Base-by-base conservation (phyloP, 2,797 vertebrate species). In the Clarias pachynema region DNA sequence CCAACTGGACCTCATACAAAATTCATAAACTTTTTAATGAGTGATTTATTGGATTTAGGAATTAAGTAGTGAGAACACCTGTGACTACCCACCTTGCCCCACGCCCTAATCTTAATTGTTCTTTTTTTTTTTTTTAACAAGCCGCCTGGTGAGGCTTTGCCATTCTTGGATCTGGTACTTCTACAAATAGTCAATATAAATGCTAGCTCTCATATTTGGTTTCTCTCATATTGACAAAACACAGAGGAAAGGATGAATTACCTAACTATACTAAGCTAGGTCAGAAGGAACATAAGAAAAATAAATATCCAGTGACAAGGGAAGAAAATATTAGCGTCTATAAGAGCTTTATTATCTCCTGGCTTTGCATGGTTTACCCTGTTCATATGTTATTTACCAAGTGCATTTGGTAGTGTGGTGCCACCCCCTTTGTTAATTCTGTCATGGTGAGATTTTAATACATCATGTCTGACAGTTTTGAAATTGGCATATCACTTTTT, bases 321-420 rank as follows among this genome's bases (percentile, higher is more conserved):
- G 90, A 90, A 90, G 86, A 89, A 91, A 93, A 90, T 91, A 90
- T 88, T 86, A 91, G 90, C 91, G 89, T 92, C 88, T 82, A 87
- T 91, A 90, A 88, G 83, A 90, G 88, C 88, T 88, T 59, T 88
- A 88, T 91, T 86, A 89, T 82, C 59, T 44, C 69, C 70, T 86
- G 79, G 88, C 84, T 86, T 87, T 90, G 88, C 89, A 89, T 89
- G 86, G 88, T 85, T 90, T 91, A 90, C 90, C 75, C 60, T 79
- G 68, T 87, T 82, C 89, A 88, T 88, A 90, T 90, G 86, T 87
- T 91, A 90, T 90, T 90, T 89, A 84, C 78, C 86, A 83, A 70
- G 72, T 79, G 66, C 85, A 86, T 85, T 78, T 34, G 79, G 81
- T 29, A 59, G 79, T 40, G 65, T 59, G 0, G 15, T 73, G 84